Evolutionary conservation across 2,888 invertebrate species (phyloP), one percentile per base, ranked within the genome.

Genomic region (Synanthedon formicaeformis): DNA sequence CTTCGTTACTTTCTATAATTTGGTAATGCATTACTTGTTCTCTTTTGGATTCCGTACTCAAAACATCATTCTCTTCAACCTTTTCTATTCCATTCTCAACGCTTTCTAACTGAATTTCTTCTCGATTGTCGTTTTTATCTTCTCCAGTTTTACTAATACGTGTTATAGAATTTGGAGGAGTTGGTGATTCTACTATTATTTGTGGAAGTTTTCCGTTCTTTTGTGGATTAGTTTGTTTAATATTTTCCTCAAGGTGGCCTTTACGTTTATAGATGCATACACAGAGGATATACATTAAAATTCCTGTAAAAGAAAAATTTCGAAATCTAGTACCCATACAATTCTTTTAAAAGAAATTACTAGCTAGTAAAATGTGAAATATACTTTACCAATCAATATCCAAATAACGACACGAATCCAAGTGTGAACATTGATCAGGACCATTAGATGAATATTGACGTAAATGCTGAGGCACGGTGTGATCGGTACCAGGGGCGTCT

Each of bases 321-420:
- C 8, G 16, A 14, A 14, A 16, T 45, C 12, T 45, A n/a, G 45
- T 45, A 13, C 10, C n/a, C 4, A 14, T 45, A 45, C 5, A 45
- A 45, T 11, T 10, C 1, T n/a, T n/a, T 10, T 0, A 45, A n/a
- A 45, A 45, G 2, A 12, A 45, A n/a, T 45, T n/a, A 45, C 14
- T 12, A 14, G 5, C 14, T 45, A 45, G 11, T 13, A 45, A n/a
- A 23, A 18, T 6, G 16, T 49, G 16, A 12, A n/a, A 51, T n/a
- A 49, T 16, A 57, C 23, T 67, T 88, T 78, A 94, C 96, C 96
- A 58, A 96, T 78, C 11, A 76, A 71, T 86, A 96, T 91, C 96
- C 96, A 97, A 40, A 95, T 82, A 3, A 82, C 84, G 69, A 96
- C 94, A 60, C 95, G 81, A n/a, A 95, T 85, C 96, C 97, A 97